Base-by-base conservation (phyloP, 1,140 invertebrate species). In the Magallana gigas region DNA sequence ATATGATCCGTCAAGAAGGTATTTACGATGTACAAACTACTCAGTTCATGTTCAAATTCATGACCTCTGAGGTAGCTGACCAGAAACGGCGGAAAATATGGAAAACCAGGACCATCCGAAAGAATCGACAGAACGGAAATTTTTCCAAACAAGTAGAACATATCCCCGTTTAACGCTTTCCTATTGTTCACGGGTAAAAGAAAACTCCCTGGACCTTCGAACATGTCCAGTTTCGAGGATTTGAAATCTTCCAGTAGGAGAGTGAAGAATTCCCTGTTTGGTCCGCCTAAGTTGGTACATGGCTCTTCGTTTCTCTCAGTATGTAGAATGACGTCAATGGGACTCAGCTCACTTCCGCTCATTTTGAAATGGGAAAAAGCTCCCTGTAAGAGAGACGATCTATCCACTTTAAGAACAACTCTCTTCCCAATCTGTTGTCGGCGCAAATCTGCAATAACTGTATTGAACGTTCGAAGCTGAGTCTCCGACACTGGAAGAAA, bases 51-150 rank as follows among this genome's bases (percentile, higher is more conserved):
- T 23, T 64, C 68, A 83, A 87, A 91, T 56, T 90, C 88, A 68
- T 58, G 23, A 9, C 60, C 88, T 48, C 88, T 87, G 0, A 91
- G 14, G 29, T 88, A 91, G 29, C 86, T 90, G 29, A 91, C 86
- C 57, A 90, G 58, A 85, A 87, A 90, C 1, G 90, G 88, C 16
- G 90, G 87, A 56, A 91, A 87, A 62, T 91, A 91, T 0, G 90
- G 90, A 87, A 91, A 91, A 58, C 90, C 90, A 1, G 88, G 88
- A 68, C 90, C 90, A 14, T 87, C 88, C 16, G 58, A 82, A 57
- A 89, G 23, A 2, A 90, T 8, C 3, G 88, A 91, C 12, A 91
- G 8, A 7, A 91, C 90, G 12, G 90, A n/a, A 11, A 87, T 83
- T 83, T 90, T 91, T 1, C 90, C 90, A 71, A 91, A 76, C 4